Percentiles rank a stretch among this genome's conserved stretches.
Conservation (phyloP, 1,140 invertebrate species). For the Lycorma delicatula region DNA sequence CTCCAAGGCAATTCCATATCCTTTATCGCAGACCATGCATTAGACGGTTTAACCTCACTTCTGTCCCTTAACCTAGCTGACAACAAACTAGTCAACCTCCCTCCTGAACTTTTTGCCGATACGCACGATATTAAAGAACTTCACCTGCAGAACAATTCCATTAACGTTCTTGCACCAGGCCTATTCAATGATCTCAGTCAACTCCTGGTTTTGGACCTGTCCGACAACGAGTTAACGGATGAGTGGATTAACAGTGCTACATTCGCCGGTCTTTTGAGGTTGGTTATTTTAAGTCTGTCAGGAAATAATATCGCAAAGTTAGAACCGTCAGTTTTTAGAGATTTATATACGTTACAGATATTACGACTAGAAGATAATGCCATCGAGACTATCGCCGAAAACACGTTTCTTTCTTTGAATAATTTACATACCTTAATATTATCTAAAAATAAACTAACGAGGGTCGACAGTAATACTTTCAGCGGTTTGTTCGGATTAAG, state of each 20-base stretch:
- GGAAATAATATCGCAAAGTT: slow-evolving; percentile 70
- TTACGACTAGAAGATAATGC: slow-evolving; percentile 74
- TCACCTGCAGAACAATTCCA: slow-evolving; percentile 76
- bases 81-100: slow-evolving; percentile 71
- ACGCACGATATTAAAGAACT: slow-evolving; percentile 72
- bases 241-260: slow-evolving; percentile 83
- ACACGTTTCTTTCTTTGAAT: slow-evolving; percentile 68
- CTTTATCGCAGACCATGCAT: slow-evolving; percentile 68
- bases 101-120: slow-evolving; percentile 72
- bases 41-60: slow-evolving; percentile 68
- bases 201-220: slow-evolving; percentile 71
- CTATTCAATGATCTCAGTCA: slow-evolving; percentile 73
- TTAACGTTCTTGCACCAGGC: slow-evolving; percentile 75
- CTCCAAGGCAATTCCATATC: slow-evolving; percentile 60
- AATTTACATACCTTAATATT: slow-evolving; percentile 79
- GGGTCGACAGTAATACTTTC: slow-evolving; percentile 66
- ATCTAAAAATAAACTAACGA: slow-evolving; percentile 73
- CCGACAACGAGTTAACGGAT: slow-evolving; percentile 73
- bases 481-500: slow-evolving; percentile 67
- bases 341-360: slow-evolving; percentile 71
- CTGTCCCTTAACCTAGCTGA: slow-evolving; percentile 68
- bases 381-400: slow-evolving; percentile 68
- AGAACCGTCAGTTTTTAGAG: slow-evolving; percentile 68
- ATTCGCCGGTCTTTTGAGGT: slow-evolving; percentile 68
- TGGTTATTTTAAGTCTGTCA: slow-evolving; percentile 73